Base-by-base conservation (phyloP, 2,113 vertebrate genomes). In the Microcebus murinus region DNA sequence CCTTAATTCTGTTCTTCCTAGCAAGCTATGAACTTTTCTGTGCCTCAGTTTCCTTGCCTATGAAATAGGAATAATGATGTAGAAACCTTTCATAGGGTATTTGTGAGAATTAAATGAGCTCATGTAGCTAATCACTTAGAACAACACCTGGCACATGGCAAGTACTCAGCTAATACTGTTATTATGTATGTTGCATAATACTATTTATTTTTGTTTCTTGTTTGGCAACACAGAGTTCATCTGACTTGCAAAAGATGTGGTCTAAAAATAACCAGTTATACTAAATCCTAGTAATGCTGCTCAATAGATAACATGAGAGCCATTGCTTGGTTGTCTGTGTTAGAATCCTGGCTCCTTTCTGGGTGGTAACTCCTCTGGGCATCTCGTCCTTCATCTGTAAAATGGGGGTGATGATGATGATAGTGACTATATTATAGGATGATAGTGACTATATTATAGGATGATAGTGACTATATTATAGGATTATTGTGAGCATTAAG, bases 131-230 rank as follows among this genome's bases (percentile, higher is more conserved):
- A 89, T 61, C 25, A 70, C 31, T 89, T 55, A 95, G 59, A 95
- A 89, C 18, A 77, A 90, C 6, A 52, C 34, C 45, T 50, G 57
- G 77, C 50, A 45, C n/a, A 9, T 77, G 45, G 42, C 42, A 90
- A 57, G 21, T 71, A 83, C 29, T 76, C 48, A 55, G 17, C 52
- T 55, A 7, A 55, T 55, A 55, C 17, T 39, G 0, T 55, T 82
- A 65, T n/a, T 29, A 21, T 87, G 34, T 85, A n/a, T 90, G 80
- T 89, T 77, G 48, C 17, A 18, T 87, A 36, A 29, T 36, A 21
- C 87, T 55, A 67, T 67, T 76, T 81, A 27, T 87, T 57, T 84
- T 50, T 77, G 86, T 87, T 95, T 52, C 59, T 95, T 87, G 42
- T 87, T 91, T 96, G 68, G 23, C 63, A 29, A 34, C 34, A 34